Evolutionary conservation across 1,140 invertebrate species (phyloP), one percentile per base, ranked within the genome.

Genomic region (Diorhabda carinulata): DNA sequence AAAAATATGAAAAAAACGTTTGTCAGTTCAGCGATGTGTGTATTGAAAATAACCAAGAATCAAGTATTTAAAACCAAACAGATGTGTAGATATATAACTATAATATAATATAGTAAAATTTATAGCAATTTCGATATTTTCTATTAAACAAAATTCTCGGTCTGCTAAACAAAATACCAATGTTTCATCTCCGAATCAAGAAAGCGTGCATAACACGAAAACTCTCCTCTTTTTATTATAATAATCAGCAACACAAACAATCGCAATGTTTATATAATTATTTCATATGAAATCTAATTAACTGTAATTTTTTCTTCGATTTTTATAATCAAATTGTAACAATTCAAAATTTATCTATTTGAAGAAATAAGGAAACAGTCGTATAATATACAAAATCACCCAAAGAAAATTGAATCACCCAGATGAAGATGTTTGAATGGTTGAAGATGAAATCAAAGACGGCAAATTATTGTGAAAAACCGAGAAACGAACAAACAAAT

Each of bases 121-220:
- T 52, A 52, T 52, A 52, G 47, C 43, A 45, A 67, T 67, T 67
- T 67, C 57, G 60, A 67, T 67, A 67, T 67, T 67, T 67, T 67
- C 65, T 67, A 67, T 67, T 67, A 67, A 59, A 59, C 58, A 9
- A 67, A 67, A 67, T 67, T 59, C 58, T 43, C 65, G 65, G 65
- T 67, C 65, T 67, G 65, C 57, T 47, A 60, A 59, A 60, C 65
- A 67, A 60, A 67, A 59, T 47, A 52, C 57, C 64, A n/a, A 57
- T 59, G 65, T 67, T 67, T 67, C 65, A 67, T 67, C 65, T 67
- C 65, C 8, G 57, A 67, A 67, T 67, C 65, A 67, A 61, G 65
- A 67, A 67, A 67, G 65, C 65, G 65, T 67, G 65, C 57, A 67
- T 67, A 67, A 67, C 65, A 44, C 65, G 40, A 59, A 45, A 52